Evolutionary conservation across 1,140 invertebrate species (phyloP).

Genomic region (Lepidurus apus): DNA sequence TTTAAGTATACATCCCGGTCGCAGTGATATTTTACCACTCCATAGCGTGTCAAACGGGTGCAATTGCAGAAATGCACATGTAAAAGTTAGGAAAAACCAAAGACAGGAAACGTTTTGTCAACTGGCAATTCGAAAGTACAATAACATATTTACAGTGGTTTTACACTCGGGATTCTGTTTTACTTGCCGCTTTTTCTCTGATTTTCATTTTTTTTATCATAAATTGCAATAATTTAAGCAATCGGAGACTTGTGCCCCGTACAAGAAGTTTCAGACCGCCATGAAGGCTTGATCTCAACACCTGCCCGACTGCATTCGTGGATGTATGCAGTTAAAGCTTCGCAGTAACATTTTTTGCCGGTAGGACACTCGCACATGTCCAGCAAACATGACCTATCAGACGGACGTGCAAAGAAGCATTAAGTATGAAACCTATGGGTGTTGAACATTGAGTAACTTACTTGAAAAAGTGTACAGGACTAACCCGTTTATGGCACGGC

Average conservation of each 20-base stretch:
- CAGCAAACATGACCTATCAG: slow-evolving; percentile 64
- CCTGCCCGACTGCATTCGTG: slow-evolving; percentile 74
- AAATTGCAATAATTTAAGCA: background rate
- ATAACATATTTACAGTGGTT: background rate
- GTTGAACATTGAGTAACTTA: slow-evolving; percentile 40
- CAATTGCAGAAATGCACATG: background rate
- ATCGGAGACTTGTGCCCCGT: slow-evolving; percentile 36
- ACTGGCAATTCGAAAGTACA: slow-evolving; percentile 4
- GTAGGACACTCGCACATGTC: slow-evolving; percentile 85
- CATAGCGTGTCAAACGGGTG: background rate
- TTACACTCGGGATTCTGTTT: background rate
- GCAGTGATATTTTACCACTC: background rate
- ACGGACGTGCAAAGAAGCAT: background rate
- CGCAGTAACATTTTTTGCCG: slow-evolving; percentile 74
- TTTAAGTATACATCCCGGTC: background rate
- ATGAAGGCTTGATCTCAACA: slow-evolving; percentile 46
- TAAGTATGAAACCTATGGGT: background rate
- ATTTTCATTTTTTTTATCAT: background rate
- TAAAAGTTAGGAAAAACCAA: background rate
- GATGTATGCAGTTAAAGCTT: slow-evolving; percentile 79
- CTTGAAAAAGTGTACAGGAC: slow-evolving; percentile 69
- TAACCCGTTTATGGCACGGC: slow-evolving; percentile 66
- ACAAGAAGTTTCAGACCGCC: slow-evolving; percentile 59
- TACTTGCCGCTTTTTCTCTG: background rate
- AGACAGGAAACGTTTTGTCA: slow-evolving; percentile 9